Percentiles rank a stretch among this genome's conserved stretches.
These are phyloP conservation scores for Apomyelois bistriatella DNA, from an alignment of 2,888 invertebrate species.

Conservation along the genomic window DNA sequence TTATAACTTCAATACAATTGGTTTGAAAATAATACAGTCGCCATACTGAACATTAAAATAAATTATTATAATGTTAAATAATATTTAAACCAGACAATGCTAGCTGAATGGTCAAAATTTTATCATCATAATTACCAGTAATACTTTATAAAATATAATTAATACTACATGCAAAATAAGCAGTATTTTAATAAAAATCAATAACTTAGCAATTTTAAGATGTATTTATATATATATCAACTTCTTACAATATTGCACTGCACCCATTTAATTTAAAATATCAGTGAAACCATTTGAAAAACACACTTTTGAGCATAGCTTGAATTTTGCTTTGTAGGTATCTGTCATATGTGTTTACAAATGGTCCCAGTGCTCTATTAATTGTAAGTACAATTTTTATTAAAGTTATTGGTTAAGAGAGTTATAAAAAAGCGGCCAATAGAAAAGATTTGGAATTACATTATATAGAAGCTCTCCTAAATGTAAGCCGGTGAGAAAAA, in stretches of 20 bases:
- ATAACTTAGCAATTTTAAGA: too few species aligned
- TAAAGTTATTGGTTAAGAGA: constrained; percentile 33
- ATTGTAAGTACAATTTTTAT: constrained; percentile 44
- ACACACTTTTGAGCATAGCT: constrained; percentile 19
- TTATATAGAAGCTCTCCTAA: constrained; percentile 55
- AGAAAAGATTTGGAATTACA: constrained; percentile 50
- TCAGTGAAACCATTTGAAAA: constrained; percentile 43
- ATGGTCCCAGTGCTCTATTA: constrained; percentile 34
- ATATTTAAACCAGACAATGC: constrained; percentile 33
- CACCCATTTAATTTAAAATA: constrained; percentile 45
- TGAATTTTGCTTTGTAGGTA: constrained; percentile 5
- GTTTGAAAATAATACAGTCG: constrained; percentile 39
- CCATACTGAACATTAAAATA: constrained; percentile 38
- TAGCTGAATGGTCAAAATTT: constrained; percentile 52
- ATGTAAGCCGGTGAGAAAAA: constrained; percentile 65
- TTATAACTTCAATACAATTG: constrained; percentile 43
- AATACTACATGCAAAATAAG: constrained; percentile 10
- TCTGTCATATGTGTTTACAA: constrained; percentile 27
- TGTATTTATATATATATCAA: constrained; percentile 18
- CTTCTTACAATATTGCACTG: constrained; percentile 58
- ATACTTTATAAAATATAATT: background rate
- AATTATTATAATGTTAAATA: constrained; percentile 18
- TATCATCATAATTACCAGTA: constrained; percentile 29
- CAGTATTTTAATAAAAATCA: constrained; percentile 19
- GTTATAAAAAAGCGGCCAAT: constrained; percentile 63